A percentile compares a stretch with the other conserved stretches of the same genome.
phyloP scores from a whole-genome alignment of 2,888 invertebrate genomes.

The Oscheius myriophilus region DNA sequence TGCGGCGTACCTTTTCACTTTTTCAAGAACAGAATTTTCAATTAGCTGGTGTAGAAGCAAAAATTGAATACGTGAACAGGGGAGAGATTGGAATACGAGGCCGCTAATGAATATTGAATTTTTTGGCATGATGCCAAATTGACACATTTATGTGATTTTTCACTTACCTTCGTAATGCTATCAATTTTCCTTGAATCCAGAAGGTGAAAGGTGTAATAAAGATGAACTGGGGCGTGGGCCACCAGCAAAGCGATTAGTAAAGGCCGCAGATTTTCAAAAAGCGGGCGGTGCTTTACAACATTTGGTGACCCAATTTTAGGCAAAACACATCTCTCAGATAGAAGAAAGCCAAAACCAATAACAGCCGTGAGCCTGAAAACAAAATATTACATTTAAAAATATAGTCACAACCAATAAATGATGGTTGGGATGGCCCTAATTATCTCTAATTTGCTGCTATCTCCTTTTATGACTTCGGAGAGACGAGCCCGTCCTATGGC shows the following conservation, averaged over 20 bases:
- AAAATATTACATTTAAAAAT: not conserved
- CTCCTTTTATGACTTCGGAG: conserved; percentile 41
- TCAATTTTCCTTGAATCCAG: conserved; percentile 16
- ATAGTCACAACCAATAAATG: conserved; percentile 41
- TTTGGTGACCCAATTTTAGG: conserved; percentile 56
- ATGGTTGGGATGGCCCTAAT: conserved; percentile 47
- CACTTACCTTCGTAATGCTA: conserved; percentile 14
- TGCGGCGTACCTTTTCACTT: too few species aligned
- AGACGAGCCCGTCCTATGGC: conserved; percentile 45
- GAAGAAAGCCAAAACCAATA: conserved; percentile 44
- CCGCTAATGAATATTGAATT: too few species aligned
- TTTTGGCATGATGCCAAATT: too few species aligned
- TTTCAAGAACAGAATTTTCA: too few species aligned
- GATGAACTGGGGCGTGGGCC: conserved; percentile 20
- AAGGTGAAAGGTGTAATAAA: conserved; percentile 19
- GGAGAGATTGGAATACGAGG: too few species aligned
- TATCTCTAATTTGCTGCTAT: conserved; percentile 46
- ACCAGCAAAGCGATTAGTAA: conserved; percentile 35
- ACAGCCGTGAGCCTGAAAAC: conserved; percentile 42
- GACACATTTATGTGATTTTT: too few species aligned
- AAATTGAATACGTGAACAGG: too few species aligned
- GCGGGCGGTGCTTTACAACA: conserved; percentile 51
- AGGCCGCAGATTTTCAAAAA: conserved; percentile 53
- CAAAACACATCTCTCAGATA: conserved; percentile 50
- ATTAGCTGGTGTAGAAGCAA: too few species aligned